Evolutionary conservation across 2,888 invertebrate species (phyloP).

Genomic region (Eristalis tenax): DNA sequence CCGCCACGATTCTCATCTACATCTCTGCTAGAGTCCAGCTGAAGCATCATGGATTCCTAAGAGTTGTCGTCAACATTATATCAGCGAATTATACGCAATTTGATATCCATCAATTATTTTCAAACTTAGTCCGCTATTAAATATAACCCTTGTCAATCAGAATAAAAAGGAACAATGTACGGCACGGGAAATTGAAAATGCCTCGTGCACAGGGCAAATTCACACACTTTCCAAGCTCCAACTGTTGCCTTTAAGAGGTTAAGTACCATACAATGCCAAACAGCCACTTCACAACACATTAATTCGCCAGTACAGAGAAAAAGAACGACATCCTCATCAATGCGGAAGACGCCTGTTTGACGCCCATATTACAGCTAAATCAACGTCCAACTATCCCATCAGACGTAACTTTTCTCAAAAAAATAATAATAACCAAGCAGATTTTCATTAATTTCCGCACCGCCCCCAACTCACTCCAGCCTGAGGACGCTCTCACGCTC

Average conservation of each 20-base stretch:
- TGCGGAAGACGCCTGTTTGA: neutral
- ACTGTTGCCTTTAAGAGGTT: no score
- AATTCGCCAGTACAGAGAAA: neutral
- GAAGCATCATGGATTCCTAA: neutral
- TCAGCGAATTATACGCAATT: no score
- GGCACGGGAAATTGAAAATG: no score
- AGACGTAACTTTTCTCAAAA: neutral
- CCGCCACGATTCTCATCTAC: neutral
- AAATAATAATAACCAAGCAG: constrained; percentile 6
- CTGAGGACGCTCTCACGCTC: neutral
- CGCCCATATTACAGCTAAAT: neutral
- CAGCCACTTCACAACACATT: no score
- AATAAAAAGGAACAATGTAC: no score
- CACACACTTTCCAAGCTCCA: no score
- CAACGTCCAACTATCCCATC: neutral
- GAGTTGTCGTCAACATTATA: no score
- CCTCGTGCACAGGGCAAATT: no score
- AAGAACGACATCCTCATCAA: neutral
- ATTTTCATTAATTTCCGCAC: constrained; percentile 7
- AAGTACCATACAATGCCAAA: no score
- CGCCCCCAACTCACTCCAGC: neutral
- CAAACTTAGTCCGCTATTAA: no score
- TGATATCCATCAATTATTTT: no score
- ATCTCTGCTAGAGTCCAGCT: neutral
- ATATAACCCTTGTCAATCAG: no score